Conservation (phyloP, 1,140 invertebrate genomes). For the Phortica variegata region DNA sequence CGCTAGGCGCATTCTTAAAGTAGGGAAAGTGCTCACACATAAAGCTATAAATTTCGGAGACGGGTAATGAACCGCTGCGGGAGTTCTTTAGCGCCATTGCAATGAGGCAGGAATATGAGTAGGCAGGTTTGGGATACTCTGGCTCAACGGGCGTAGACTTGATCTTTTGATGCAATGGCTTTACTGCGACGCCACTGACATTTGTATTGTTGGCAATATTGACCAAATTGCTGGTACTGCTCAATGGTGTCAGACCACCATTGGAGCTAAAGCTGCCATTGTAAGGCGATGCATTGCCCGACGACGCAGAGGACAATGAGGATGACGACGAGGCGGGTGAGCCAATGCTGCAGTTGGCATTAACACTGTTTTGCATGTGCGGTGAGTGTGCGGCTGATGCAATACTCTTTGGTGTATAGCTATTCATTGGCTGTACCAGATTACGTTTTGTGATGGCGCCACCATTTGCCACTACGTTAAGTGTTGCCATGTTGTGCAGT, state of each 20-base stretch:
- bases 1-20: slow-evolving; percentile 94
- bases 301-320: slow-evolving; percentile 16
- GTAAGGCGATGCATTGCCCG: slow-evolving; percentile 20
- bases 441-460: slow-evolving; percentile 27
- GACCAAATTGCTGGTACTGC: slow-evolving; percentile 22
- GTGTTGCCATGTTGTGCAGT: slow-evolving; percentile 30
- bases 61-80: slow-evolving; percentile 87
- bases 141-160: slow-evolving; percentile 61
- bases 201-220: slow-evolving; percentile 21
- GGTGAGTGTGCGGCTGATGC: slow-evolving; percentile 43
- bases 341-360: slow-evolving; percentile 22
- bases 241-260: background rate
- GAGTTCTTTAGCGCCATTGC: slow-evolving; percentile 97
- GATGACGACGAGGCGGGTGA: slow-evolving; percentile 23
- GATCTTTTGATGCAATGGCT: slow-evolving; percentile 59
- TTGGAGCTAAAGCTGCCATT: slow-evolving; percentile 11
- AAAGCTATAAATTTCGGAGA: slow-evolving; percentile 98
- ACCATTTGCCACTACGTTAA: slow-evolving; percentile 28
- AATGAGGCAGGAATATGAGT: slow-evolving; percentile 96
- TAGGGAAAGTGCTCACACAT: slow-evolving; percentile 98
- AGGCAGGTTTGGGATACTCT: slow-evolving; percentile 91
- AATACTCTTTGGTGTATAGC: slow-evolving; percentile 47
- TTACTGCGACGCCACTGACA: slow-evolving; percentile 30
- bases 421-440: slow-evolving; percentile 9
- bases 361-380: slow-evolving; percentile 34